Conservation (phyloP, 2,113 vertebrate species). For the Brachypteracias leptosomus region DNA sequence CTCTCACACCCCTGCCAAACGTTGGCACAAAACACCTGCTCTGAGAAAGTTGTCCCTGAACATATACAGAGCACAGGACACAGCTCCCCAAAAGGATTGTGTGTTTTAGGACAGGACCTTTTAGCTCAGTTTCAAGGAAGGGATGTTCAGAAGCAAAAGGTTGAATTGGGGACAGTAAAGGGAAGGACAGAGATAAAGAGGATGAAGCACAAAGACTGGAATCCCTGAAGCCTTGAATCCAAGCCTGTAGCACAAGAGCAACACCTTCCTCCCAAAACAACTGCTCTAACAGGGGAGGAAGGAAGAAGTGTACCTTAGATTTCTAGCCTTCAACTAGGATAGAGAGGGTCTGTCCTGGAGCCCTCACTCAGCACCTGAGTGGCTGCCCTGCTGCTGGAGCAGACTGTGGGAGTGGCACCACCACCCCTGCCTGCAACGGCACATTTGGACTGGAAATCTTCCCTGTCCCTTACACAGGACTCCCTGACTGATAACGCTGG, state of each 20-base stretch:
- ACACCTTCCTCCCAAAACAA: not conserved
- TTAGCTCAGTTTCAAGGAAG: not conserved
- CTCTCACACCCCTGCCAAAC: not conserved
- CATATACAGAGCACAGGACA: not conserved
- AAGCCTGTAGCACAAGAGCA: not conserved
- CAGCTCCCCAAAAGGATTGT: not conserved
- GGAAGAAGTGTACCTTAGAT: not conserved
- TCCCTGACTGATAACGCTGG: not conserved
- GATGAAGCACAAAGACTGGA: not conserved
- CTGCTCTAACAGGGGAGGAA: not conserved
- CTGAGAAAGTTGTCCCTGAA: not conserved
- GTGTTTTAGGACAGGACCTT: not conserved
- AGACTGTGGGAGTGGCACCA: not conserved
- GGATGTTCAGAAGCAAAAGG: not conserved
- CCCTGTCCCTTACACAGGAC: not conserved
- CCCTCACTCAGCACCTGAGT: not conserved
- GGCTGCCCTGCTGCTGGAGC: not conserved
- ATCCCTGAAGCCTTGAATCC: not conserved
- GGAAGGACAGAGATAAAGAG: not conserved
- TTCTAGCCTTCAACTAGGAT: not conserved
- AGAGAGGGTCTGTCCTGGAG: not conserved
- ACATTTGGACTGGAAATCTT: not conserved
- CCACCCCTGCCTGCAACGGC: accelerated
- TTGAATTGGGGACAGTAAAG: not conserved
- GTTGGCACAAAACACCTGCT: not conserved